Evolutionary conservation across 2,888 invertebrate species (phyloP), one percentile per base, ranked within the genome.

Genomic region (Drosophila algonquin): DNA sequence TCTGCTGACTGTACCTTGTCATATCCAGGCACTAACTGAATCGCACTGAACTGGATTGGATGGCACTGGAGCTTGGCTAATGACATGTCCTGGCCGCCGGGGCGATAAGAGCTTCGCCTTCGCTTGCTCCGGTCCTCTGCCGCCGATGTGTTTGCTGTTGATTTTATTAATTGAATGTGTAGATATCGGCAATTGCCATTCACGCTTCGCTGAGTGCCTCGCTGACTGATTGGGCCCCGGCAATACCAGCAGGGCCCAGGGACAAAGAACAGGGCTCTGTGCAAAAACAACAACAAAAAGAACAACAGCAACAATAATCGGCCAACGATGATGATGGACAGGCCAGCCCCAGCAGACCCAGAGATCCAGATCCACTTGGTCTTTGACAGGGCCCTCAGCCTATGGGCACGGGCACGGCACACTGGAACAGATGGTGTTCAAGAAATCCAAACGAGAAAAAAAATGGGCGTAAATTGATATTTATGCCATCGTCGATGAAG

Each of bases 91-190:
- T 58, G 72, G 52, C 54, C 40, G 44, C 52, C 30, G 44, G 52
- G 18, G 32, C 62, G 75, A 75, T 75, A 75, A 74, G 74, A 63
- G 58, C 64, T 75, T 50, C 54, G 63, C 21, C 27, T 44, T 32
- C 9, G 16, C 27, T 54, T 48, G 21, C 24, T 5, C 24, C 58
- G 14, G 14, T n/a, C n/a, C 40, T 40, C 40, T n/a, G 40, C 1
- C n/a, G 40, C 1, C n/a, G 40, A 40, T 40, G 40, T 40, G 40
- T 53, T 65, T 57, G 70, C 65, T 75, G 80, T 81, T 83, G 77
- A 83, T 77, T 81, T 87, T 76, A 87, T 87, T 87, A 87, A 87
- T 87, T 87, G 81, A 89, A 87, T 79, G 75, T 79, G 74, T 76
- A 70, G 80, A 83, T 86, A 86, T 88, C 81, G 79, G 77, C 81